Conservation (phyloP, 2,888 invertebrate genomes). For the Acronicta alni region DNA sequence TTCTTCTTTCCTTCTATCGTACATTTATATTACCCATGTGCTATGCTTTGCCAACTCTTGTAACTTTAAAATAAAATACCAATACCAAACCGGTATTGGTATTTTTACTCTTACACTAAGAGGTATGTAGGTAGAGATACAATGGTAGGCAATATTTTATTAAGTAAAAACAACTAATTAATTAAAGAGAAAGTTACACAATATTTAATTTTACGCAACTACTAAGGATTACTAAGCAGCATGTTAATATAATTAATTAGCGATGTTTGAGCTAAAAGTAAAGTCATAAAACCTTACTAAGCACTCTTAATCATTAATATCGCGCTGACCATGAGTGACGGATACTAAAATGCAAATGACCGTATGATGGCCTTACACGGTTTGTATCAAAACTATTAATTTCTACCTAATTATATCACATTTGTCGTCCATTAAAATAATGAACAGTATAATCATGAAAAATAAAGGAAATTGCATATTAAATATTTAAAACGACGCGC, state of each 20-base stretch:
- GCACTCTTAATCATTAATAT: conserved; percentile 46
- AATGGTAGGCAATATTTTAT: not conserved
- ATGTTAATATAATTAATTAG: conserved; percentile 38
- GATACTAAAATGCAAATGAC: conserved; percentile 60
- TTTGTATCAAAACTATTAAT: conserved; percentile 71
- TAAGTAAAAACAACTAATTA: not conserved
- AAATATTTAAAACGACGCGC: conserved; percentile 82
- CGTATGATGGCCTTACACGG: conserved; percentile 58
- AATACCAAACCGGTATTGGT: too few species aligned
- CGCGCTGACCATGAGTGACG: conserved; percentile 42
- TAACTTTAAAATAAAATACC: too few species aligned
- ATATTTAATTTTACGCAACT: conserved; percentile 1
- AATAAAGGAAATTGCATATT: conserved; percentile 86
- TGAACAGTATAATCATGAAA: conserved; percentile 73
- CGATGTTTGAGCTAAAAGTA: conserved; percentile 25
- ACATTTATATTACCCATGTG: too few species aligned
- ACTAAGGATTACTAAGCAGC: conserved; percentile 13
- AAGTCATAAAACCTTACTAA: conserved; percentile 34
- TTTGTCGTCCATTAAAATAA: conserved; percentile 77
- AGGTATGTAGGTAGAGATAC: too few species aligned
- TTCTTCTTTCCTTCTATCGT: too few species aligned
- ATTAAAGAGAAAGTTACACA: not conserved
- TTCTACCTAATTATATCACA: conserved; percentile 75
- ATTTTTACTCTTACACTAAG: too few species aligned
- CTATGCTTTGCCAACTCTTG: too few species aligned